Conservation (phyloP, 2,113 vertebrate genomes). For the Macquaria ambigua region DNA sequence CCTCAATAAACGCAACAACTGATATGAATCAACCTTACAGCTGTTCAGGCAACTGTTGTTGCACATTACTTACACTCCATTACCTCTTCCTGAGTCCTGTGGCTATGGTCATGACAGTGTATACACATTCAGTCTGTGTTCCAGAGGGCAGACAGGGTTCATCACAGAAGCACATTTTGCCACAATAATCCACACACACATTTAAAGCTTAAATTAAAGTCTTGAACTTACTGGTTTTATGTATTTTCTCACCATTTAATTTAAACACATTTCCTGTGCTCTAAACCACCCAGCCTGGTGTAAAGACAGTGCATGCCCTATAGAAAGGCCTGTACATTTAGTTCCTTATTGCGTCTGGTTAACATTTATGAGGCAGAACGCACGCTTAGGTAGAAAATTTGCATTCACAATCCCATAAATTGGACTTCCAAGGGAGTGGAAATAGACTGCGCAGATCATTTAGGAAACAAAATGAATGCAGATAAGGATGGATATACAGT, state of each 20-base stretch:
- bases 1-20: slow-evolving; percentile 59
- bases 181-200: slow-evolving; percentile 1
- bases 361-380: slow-evolving; percentile 28
- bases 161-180: neutral
- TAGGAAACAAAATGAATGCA: slow-evolving; percentile 37
- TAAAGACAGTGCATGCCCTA: neutral
- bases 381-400: slow-evolving; percentile 5
- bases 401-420: slow-evolving; percentile 1
- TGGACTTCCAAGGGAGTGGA: neutral
- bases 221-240: neutral
- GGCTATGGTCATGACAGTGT: slow-evolving; percentile 50
- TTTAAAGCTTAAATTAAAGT: slow-evolving; percentile 1
- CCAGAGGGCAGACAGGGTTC: slow-evolving; percentile 4
- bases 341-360: neutral
- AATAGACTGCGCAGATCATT: slow-evolving; percentile 9
- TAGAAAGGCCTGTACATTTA: slow-evolving; percentile 15
- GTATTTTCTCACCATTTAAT: neutral
- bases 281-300: neutral
- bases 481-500: neutral
- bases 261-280: neutral
- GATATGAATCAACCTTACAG: slow-evolving; percentile 65
- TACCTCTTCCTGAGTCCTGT: slow-evolving; percentile 63
- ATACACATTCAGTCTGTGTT: slow-evolving; percentile 21
- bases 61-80: slow-evolving; percentile 62
- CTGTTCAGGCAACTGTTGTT: slow-evolving; percentile 69